These are phyloP conservation scores for Cossypha niveicapilla DNA, from an alignment of 2,797 vertebrate genomes.

Conservation along the genomic window DNA sequence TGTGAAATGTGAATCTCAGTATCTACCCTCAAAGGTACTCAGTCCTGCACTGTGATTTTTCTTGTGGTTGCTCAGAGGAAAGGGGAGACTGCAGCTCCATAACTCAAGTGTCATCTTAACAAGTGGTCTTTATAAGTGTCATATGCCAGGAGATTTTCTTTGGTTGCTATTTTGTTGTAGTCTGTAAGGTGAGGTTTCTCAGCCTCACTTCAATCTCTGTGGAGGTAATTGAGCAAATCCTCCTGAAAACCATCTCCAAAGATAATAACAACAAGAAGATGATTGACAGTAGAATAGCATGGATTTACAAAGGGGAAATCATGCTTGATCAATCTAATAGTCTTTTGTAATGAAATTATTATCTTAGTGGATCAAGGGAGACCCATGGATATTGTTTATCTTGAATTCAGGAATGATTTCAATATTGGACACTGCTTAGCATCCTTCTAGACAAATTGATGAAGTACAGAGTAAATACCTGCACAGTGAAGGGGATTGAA, in stretches of 20 bases:
- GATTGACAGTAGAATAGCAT: background rate
- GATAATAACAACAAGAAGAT: background rate
- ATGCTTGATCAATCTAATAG: background rate
- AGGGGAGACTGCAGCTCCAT: background rate
- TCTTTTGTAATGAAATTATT: background rate
- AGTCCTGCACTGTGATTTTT: background rate
- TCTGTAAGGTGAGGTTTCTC: background rate
- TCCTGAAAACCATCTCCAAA: background rate
- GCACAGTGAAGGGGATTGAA: background rate
- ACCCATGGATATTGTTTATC: background rate
- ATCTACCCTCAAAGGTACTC: background rate
- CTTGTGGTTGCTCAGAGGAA: background rate
- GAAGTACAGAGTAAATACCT: background rate
- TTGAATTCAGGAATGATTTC: background rate
- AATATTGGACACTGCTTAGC: background rate
- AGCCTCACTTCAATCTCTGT: background rate
- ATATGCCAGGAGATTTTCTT: background rate
- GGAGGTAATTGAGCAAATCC: background rate
- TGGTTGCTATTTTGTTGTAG: background rate
- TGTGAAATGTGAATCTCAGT: background rate
- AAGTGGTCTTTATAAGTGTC: background rate
- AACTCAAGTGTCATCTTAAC: background rate
- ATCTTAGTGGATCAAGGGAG: background rate
- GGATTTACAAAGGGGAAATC: background rate
- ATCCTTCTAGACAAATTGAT: background rate